phyloP scores from a whole-genome alignment of 2,113 vertebrate species.

The Muscicapa adusta region DNA sequence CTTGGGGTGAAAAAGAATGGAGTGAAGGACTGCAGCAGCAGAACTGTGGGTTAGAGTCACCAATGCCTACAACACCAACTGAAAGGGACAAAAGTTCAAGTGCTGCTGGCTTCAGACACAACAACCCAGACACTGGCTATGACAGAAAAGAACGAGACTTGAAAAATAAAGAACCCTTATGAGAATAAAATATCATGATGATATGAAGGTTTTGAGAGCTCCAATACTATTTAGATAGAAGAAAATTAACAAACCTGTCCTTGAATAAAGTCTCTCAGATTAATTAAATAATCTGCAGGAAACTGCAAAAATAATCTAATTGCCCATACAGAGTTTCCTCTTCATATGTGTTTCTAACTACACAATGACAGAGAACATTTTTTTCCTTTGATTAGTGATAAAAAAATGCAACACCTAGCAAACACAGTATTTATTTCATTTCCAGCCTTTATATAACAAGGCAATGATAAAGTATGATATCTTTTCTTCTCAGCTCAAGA shows the following conservation, averaged over 20 bases:
- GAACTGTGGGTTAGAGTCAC: not conserved
- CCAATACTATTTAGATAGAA: not conserved
- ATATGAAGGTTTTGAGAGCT: not conserved
- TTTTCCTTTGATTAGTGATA: not conserved
- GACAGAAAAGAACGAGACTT: not conserved
- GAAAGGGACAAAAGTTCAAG: not conserved
- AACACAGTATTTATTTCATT: conserved; percentile 19
- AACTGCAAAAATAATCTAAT: not conserved
- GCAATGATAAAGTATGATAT: not conserved
- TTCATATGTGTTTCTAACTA: not conserved
- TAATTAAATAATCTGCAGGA: not conserved
- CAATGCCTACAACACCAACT: not conserved
- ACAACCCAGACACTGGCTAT: not conserved
- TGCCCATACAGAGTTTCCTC: not conserved
- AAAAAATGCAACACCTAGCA: conserved; percentile 49
- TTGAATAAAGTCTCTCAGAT: not conserved
- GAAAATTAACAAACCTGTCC: not conserved
- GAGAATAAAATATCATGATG: not conserved
- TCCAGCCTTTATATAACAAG: conserved; percentile 12
- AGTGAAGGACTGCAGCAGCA: not conserved
- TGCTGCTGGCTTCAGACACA: not conserved
- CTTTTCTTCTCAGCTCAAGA: not conserved
- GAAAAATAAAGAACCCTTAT: not conserved
- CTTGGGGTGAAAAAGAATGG: not conserved
- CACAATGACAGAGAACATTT: not conserved